Percentiles rank a stretch among this genome's conserved stretches.
phyloP scores from a whole-genome alignment of 2,113 vertebrate genomes.

The Plecotus auritus region DNA sequence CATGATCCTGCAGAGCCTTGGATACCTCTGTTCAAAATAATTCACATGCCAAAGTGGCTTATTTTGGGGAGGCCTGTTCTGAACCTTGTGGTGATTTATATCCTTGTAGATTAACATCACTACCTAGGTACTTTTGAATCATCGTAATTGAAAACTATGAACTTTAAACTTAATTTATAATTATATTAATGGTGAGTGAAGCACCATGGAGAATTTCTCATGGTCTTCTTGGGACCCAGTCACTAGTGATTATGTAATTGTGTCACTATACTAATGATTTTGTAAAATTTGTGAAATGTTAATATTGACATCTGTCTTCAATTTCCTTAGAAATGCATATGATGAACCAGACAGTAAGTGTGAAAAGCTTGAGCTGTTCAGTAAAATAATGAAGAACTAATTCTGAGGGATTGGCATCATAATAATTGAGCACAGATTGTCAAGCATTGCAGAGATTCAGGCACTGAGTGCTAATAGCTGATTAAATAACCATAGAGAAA shows the following conservation, averaged over 20 bases:
- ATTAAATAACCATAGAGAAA: background rate
- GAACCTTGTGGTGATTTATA: background rate
- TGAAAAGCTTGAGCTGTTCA: background rate
- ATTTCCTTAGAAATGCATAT: background rate
- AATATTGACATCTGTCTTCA: background rate
- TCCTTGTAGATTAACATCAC: background rate
- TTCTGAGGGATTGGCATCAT: background rate
- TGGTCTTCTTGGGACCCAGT: background rate
- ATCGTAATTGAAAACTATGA: background rate
- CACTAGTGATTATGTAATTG: background rate
- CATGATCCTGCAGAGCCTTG: background rate
- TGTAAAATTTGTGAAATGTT: background rate
- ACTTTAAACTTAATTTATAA: background rate
- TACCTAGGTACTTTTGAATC: background rate
- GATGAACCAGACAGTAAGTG: background rate
- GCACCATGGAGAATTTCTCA: background rate
- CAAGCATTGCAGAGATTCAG: background rate
- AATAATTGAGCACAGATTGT: background rate
- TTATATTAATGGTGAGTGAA: background rate
- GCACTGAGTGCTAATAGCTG: background rate
- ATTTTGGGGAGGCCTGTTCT: background rate
- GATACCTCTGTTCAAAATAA: background rate
- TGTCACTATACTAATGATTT: background rate
- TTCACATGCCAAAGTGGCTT: background rate
- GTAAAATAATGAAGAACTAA: background rate